Conservation (phyloP, 2,113 vertebrate genomes). For the Apus apus region DNA sequence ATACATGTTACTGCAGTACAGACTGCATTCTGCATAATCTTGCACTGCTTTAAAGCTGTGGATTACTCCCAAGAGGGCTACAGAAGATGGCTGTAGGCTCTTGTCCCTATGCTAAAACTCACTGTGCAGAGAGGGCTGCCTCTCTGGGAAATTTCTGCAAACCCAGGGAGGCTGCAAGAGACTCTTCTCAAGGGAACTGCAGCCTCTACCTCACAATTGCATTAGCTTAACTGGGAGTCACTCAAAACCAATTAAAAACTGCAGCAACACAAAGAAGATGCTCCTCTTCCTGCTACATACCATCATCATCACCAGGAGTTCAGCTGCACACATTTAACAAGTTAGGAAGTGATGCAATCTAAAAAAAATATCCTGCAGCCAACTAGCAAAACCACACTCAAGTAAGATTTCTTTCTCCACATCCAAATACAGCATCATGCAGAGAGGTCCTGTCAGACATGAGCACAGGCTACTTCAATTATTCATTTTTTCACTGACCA, state of each 20-base stretch:
- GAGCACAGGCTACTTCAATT: background rate
- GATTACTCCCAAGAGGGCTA: background rate
- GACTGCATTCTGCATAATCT: background rate
- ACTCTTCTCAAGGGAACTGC: background rate
- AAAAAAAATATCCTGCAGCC: background rate
- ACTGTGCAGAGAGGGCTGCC: background rate
- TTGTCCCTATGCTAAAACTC: background rate
- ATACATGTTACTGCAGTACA: background rate
- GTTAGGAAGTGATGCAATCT: background rate
- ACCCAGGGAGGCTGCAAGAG: background rate
- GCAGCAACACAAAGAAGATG: background rate
- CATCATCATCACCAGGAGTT: background rate
- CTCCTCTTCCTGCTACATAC: rapidly evolving
- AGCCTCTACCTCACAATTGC: background rate
- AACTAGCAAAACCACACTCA: background rate
- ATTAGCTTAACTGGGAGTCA: background rate
- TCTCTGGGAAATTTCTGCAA: background rate
- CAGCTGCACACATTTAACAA: background rate
- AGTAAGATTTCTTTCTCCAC: rapidly evolving
- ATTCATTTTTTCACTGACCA: background rate
- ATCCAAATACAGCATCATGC: background rate
- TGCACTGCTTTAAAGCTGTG: background rate
- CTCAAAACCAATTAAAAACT: background rate
- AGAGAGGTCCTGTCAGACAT: background rate
- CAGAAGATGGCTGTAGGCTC: background rate